phyloP scores from a whole-genome alignment of 2,888 invertebrate genomes.

The Hydropsyche betteni region DNA sequence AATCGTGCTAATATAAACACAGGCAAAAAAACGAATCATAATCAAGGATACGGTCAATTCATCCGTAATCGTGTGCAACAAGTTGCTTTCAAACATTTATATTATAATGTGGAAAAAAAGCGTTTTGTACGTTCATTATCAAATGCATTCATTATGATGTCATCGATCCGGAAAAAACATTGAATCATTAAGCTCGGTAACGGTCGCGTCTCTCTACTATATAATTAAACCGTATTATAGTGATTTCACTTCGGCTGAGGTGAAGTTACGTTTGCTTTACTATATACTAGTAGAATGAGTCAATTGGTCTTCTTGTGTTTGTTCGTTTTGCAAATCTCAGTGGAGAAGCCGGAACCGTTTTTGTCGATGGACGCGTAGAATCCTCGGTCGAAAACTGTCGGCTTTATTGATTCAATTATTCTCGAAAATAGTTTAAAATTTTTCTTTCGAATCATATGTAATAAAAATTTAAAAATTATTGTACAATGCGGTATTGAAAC shows the following conservation, averaged over 20 bases:
- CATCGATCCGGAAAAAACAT: slow-evolving; percentile 39
- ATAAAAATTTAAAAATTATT: too few species aligned
- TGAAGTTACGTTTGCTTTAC: slow-evolving; percentile 36
- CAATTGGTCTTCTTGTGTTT: slow-evolving; percentile 43
- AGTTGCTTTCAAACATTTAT: too few species aligned
- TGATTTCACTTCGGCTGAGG: slow-evolving; percentile 44
- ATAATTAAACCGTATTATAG: slow-evolving; percentile 43
- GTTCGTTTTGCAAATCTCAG: slow-evolving; percentile 33
- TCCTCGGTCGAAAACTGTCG: slow-evolving; percentile 7
- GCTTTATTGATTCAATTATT: neutral
- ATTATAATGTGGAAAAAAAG: neutral
- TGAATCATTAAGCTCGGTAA: slow-evolving; percentile 41
- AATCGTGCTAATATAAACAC: neutral
- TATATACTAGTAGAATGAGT: slow-evolving; percentile 36
- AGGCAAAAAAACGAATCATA: slow-evolving; percentile 18
- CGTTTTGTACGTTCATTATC: neutral
- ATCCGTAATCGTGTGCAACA: slow-evolving; percentile 10
- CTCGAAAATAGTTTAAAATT: too few species aligned
- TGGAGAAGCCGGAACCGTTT: slow-evolving; percentile 37
- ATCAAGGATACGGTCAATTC: slow-evolving; percentile 19
- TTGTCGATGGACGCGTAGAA: neutral
- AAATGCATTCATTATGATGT: slow-evolving; percentile 41
- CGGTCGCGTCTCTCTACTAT: slow-evolving; percentile 14
- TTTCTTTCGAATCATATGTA: too few species aligned
- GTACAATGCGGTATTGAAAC: too few species aligned